Evolutionary conservation across 92 coral and sea anemone genomes (phyloP), one percentile per base, ranked within the genome.

Genomic region (Porites evermanni): DNA sequence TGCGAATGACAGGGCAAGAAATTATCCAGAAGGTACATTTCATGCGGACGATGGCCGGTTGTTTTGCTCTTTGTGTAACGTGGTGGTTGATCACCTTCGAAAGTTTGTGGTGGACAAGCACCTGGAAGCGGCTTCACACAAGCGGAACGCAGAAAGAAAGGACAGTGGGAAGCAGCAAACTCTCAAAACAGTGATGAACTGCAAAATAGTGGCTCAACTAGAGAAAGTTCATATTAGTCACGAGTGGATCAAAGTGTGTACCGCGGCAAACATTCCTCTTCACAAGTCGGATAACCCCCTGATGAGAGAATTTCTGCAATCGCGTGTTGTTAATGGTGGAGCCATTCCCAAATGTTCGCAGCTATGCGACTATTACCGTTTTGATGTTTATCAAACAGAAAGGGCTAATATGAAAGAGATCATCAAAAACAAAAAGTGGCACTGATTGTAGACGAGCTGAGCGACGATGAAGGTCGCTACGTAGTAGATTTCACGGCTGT

Each of bases 171-270:
- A 24, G 26, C 26, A 24, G 26, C 26, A 24, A 24, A 24, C 26
- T 24, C 26, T 24, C 26, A 24, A 24, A 24, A 24, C 26, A 24
- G 75, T 71, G 14, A 11, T 71, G 75, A 71, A 71, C 75, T 71
- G 75, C 19, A 73, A 89, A 53, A 72, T 86, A 14, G 38, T 16
- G 17, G 20, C 86, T 12, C 89, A 79, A 47, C 66, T 47, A 16
- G 90, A 92, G 72, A 84, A 88, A 50, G 89, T 88, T 18, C 79
- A 59, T 53, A 74, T 89, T 18, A 89, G 93, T 71, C 95, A 89
- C 1, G 91, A 92, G 80, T 92, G 93, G 95, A 81, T 92, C 19
- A 81, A 53, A n/a, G 93, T 75, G 18, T 92, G 93, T 53, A 69
- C 89, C 1, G 91, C 93, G 7, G 86, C 89, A 11, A 89, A 92